Base-by-base conservation (phyloP, 2,797 vertebrate species). In the Pseudochirops cupreus region DNA sequence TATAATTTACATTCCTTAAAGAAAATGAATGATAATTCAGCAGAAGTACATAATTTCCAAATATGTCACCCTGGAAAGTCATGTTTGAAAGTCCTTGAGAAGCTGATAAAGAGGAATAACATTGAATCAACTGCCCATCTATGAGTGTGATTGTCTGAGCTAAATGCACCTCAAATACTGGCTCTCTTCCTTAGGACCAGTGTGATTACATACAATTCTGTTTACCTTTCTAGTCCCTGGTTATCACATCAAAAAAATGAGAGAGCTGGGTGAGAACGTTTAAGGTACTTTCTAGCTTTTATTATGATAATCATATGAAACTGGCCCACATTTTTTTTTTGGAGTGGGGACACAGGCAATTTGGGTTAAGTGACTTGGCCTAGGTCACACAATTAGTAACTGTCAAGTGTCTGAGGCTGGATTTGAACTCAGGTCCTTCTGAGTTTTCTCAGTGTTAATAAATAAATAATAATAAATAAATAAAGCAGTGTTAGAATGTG, bases 101-200 rank as follows among this genome's bases (percentile, higher is more conserved):
- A 94, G 0, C 0, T 95, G 57, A 96, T 53, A 67, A 94, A 97
- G 96, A 97, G 62, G 4, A 89, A 82, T 57, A 96, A 98, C 97
- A 56, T 91, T 5, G 33, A 95, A 92, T 21, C 18, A 56, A 24
- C 56, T 91, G 90, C 93, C 57, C 56, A 33, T 97, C 98, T 97
- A 39, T 59, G 28, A 59, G 9, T 59, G 28, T 90, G 96, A 97
- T 92, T 92, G 95, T 96, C 46, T 46, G 46, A 46, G 46, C 46
- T 87, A 93, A 95, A 95, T 54, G 92, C 7, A 82, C 0, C 39
- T 82, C 74, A 82, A 46, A 82, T 46, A 21, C 74, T 24, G n/a
- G 9, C 18, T 39, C 16, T 39, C 67, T 74, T 82, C 9, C 39
- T 82, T 82, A 26, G 21, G 74, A 18, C 21, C 74, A 39, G 7